Evolutionary conservation across 2,888 invertebrate species (phyloP), one percentile per base, ranked within the genome.

Genomic region (Campopleginae sp.): DNA sequence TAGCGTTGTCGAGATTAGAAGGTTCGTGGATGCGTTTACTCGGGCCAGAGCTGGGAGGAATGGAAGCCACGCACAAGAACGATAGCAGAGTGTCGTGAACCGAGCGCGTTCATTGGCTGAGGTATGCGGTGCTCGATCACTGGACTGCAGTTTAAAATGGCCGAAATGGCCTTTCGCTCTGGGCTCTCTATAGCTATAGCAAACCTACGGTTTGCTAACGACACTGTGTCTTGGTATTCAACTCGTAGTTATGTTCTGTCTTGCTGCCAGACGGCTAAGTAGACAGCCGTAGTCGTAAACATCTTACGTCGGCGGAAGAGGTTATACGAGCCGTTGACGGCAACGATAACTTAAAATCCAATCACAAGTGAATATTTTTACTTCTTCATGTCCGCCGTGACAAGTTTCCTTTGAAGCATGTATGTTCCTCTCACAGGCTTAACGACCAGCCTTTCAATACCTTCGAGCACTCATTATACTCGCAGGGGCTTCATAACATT

Each of bases 241-340:
- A 7, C 46, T 31, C 14, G 58, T 63, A 66, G 44, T 54, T 48
- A 72, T 63, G 63, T 38, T 38, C n/a, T 76, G 72, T 74, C 44
- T 65, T 78, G 61, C 48, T 68, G 27, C 46, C 87, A 87, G 86
- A 86, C 88, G 89, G 88, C 88, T 91, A 92, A 92, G 91, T 92
- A 92, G 92, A 89, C 88, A 86, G 44, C 87, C 88, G 88, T 87
- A 88, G 91, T 92, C 91, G 91, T 92, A 93, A 92, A 93, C 90
- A 91, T 91, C 89, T 88, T 90, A 88, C 33, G 46, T 90, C 90
- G 89, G 89, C 89, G 88, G 89, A 44, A 88, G 89, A 87, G 88
- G 90, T 89, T 91, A 91, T 92, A 91, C 90, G 91, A 92, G 90
- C 91, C 90, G 91, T 91, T 93, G 91, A 93, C 91, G 92, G 90